phyloP scores from a whole-genome alignment of 2,888 invertebrate genomes.

The Seladonia tumulorum region DNA sequence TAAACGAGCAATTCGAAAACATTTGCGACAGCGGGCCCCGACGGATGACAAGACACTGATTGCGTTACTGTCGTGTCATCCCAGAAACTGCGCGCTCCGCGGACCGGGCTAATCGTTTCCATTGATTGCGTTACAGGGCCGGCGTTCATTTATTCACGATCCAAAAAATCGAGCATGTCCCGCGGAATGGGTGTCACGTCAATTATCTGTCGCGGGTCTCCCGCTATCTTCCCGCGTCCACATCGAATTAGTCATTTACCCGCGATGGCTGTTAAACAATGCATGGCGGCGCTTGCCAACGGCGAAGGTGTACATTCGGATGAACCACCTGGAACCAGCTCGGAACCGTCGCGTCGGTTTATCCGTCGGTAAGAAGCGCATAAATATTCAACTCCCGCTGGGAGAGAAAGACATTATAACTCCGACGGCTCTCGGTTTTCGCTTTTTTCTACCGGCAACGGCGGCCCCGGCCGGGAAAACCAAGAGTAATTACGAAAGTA shows the following conservation, averaged over 20 bases:
- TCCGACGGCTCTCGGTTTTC: constrained; percentile 7
- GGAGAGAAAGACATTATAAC: constrained; percentile 32
- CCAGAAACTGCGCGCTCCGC: background rate
- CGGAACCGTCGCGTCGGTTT: background rate
- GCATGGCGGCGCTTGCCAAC: background rate
- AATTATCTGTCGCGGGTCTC: background rate
- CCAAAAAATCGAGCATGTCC: background rate
- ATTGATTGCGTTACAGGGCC: background rate
- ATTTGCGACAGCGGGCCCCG: background rate
- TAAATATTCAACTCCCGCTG: constrained; percentile 44
- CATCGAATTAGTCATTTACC: background rate
- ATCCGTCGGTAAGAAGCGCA: constrained; percentile 33
- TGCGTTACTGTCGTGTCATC: background rate
- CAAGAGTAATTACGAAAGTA: constrained; percentile 58
- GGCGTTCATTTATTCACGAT: background rate
- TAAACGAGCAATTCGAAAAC: background rate
- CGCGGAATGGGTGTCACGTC: background rate
- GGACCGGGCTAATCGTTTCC: background rate
- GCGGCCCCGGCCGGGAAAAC: constrained; percentile 21
- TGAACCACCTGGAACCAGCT: background rate
- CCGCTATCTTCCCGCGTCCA: background rate
- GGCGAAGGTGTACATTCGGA: background rate
- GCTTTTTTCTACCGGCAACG: background rate
- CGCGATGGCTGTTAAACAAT: background rate
- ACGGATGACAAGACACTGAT: constrained; percentile 9